Evolutionary conservation across 2,113 vertebrate genomes (phyloP).

Genomic region (Bubalus kerabau): DNA sequence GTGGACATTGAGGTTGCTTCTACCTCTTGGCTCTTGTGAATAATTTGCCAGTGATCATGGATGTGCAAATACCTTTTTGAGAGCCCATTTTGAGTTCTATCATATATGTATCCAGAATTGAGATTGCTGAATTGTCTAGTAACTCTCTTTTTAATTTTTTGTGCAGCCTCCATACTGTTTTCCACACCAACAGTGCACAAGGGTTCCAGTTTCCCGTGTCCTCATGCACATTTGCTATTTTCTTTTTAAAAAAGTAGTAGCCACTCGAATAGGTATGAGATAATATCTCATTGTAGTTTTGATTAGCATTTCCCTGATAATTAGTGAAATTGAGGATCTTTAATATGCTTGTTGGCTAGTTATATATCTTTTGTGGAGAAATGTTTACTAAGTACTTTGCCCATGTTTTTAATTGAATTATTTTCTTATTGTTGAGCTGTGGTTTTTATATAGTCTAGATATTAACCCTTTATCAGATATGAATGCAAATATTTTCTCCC

Average conservation of each 20-base stretch:
- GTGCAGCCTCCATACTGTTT: neutral
- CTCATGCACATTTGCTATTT: neutral
- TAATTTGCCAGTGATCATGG: neutral
- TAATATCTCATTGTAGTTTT: neutral
- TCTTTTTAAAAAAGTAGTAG: neutral
- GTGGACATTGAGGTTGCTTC: neutral
- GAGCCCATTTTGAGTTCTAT: neutral
- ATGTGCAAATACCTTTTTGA: neutral
- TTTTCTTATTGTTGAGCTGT: neutral
- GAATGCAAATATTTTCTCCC: neutral
- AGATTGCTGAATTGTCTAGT: neutral
- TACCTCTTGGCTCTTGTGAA: neutral
- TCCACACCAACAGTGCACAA: neutral
- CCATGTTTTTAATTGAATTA: neutral
- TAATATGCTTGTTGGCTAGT: neutral
- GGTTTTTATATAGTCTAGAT: neutral
- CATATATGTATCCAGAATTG: neutral
- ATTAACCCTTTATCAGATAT: neutral
- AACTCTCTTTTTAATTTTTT: neutral
- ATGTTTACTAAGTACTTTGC: neutral
- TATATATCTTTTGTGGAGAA: neutral
- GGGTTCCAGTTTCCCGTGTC: neutral
- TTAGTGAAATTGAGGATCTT: neutral
- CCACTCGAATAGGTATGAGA: neutral
- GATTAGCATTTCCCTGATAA: neutral